These are phyloP conservation scores for Oenanthe oenanthe DNA, from an alignment of 2,113 vertebrate species.

Conservation along the genomic window DNA sequence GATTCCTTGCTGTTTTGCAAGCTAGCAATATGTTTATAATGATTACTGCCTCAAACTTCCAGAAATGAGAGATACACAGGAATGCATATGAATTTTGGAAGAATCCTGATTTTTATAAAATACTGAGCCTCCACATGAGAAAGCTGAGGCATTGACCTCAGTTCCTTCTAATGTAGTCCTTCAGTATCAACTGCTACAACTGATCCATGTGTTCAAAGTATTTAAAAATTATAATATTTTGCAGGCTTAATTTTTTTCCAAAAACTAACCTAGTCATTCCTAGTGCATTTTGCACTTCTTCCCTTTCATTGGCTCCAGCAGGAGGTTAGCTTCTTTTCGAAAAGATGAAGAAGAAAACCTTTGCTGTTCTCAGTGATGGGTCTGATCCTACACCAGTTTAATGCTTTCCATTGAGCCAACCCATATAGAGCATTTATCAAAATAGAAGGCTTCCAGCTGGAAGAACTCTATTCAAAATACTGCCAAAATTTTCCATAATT, in stretches of 20 bases:
- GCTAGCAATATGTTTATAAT: background rate
- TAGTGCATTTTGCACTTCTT: background rate
- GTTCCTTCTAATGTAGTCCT: background rate
- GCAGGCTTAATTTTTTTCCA: background rate
- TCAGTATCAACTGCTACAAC: background rate
- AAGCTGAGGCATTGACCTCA: background rate
- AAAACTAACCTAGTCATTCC: background rate
- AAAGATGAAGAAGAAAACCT: background rate
- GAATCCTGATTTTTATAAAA: background rate
- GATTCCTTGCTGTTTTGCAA: background rate
- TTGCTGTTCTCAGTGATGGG: background rate
- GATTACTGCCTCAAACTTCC: background rate
- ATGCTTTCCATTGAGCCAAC: background rate
- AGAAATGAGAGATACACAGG: background rate
- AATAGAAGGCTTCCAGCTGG: background rate
- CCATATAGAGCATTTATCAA: background rate
- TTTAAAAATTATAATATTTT: background rate
- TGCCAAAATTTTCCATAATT: background rate
- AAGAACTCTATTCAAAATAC: background rate
- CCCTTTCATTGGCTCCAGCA: background rate
- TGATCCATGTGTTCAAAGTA: background rate
- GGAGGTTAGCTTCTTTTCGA: background rate
- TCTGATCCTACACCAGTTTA: background rate
- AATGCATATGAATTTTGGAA: background rate
- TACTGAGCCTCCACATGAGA: background rate